Evolutionary conservation across 2,888 invertebrate species (phyloP).

Genomic region (Spilarctia lutea): DNA sequence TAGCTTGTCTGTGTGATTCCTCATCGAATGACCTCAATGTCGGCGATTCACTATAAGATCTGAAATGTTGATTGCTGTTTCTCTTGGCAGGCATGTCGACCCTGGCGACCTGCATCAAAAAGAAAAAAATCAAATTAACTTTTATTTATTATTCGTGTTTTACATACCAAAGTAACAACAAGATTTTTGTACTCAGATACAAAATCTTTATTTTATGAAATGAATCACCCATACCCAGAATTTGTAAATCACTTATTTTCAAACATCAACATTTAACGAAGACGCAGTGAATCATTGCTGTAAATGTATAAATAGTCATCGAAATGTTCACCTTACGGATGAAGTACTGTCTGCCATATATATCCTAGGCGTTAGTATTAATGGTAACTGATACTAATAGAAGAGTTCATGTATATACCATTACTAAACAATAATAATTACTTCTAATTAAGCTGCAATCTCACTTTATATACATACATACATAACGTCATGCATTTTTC

Average conservation of each 20-base stretch:
- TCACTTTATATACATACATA: too few species aligned
- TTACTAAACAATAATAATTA: too few species aligned
- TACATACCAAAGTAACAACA: neutral
- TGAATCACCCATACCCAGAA: neutral
- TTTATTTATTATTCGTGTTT: neutral
- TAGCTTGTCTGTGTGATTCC: neutral
- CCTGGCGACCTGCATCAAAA: constrained; percentile 7
- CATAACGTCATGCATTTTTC: too few species aligned
- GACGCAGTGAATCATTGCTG: neutral
- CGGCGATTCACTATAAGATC: neutral
- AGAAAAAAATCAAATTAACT: neutral
- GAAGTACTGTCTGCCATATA: neutral
- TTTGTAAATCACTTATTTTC: too few species aligned
- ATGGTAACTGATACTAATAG: neutral
- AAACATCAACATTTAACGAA: neutral
- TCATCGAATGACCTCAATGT: neutral
- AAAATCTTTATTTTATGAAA: neutral
- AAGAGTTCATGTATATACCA: too few species aligned
- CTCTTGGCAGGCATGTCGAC: constrained; percentile 2
- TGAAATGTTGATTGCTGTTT: neutral
- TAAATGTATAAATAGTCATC: neutral
- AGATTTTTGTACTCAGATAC: neutral
- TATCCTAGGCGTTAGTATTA: neutral
- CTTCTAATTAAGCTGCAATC: too few species aligned
- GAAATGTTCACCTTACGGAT: neutral